A percentile compares a stretch with the other conserved stretches of the same genome.
Evolutionary conservation across 2,888 invertebrate genomes (phyloP).

Genomic region (Resseliella maxima): DNA sequence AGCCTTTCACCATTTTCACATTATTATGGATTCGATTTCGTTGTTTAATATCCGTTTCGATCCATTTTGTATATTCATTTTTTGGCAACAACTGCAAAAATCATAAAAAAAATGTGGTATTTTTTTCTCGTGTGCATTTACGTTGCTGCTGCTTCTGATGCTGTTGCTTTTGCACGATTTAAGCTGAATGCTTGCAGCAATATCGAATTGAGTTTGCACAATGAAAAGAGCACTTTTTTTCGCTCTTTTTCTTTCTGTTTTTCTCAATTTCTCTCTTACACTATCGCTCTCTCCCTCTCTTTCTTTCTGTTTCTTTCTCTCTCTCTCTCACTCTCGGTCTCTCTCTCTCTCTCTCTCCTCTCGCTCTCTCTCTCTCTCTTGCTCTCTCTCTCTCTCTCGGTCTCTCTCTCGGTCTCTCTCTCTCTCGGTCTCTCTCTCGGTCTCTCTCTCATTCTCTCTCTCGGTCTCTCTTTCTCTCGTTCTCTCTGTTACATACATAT

Average conservation of each 20-base stretch:
- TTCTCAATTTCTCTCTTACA: too few relatives aligned
- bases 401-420: too few relatives aligned
- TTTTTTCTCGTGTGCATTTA: not conserved
- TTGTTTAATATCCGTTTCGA: constrained; percentile 45
- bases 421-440: too few relatives aligned
- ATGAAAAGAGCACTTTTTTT: not conserved
- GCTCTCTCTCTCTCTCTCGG: too few relatives aligned
- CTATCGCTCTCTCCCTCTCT: too few relatives aligned
- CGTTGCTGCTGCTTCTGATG: not conserved
- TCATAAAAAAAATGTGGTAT: not conserved
- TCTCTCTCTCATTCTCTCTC: too few relatives aligned
- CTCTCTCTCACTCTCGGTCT: too few relatives aligned
- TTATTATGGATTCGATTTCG: constrained; percentile 45
- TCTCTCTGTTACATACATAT: not conserved
- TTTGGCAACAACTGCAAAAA: constrained; percentile 45
- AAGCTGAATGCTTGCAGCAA: not conserved
- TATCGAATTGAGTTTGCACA: constrained; percentile 45
- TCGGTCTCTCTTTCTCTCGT: too few relatives aligned
- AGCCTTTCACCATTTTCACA: constrained; percentile 12
- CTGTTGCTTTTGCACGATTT: not conserved
- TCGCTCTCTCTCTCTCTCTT: too few relatives aligned
- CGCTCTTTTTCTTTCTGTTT: too few relatives aligned
- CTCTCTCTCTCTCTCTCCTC: too few relatives aligned
- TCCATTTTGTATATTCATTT: constrained; percentile 26
- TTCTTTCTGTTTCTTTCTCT: too few relatives aligned